Base-by-base conservation (phyloP, 2,797 vertebrate genomes). In the Alfaro cultratus region DNA sequence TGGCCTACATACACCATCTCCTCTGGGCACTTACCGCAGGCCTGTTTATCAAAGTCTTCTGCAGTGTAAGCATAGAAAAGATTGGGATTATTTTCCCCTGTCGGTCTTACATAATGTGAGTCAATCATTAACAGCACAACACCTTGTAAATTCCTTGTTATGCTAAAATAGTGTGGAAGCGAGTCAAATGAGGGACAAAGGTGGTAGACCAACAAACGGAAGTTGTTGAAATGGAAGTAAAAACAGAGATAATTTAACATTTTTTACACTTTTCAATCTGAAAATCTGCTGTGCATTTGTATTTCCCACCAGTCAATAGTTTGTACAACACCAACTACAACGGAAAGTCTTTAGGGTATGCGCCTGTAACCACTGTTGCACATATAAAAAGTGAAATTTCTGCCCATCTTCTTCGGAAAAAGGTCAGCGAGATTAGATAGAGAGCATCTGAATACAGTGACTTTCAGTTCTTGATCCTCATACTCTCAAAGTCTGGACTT, bases 101-200 rank as follows among this genome's bases (percentile, higher is more conserved):
- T 84, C 31, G 4, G 64, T 64, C 79, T 93, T 92, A 85, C 34
- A 74, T 91, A 92, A 94, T 31, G 29, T 1, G 67, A 89, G 93
- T 94, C 78, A 94, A 94, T 95, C 89, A 95, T 95, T 95, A 80
- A 94, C 89, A 73, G 70, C 49, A 55, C 74, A 74, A 87, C 86
- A 84, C 82, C 83, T 86, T 90, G 90, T 91, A 90, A 92, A 92
- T 79, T 73, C 92, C 87, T 90, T 80, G 71, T 81, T 85, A 74
- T 76, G 79, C 80, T 80, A 89, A 81, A 82, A 80, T 87, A 55
- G 74, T 8, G 10, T 4, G 0, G 77, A 72, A 73, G 45, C 70
- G 34, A 45, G 80, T 64, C 47, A 72, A 77, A 26, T 31, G 8
- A 7, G 75, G 75, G 55, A 4, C 73, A 78, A 49, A 75, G 81